Evolutionary conservation across 92 coral and sea anemone species (phyloP).

Genomic region (Montipora capitata): DNA sequence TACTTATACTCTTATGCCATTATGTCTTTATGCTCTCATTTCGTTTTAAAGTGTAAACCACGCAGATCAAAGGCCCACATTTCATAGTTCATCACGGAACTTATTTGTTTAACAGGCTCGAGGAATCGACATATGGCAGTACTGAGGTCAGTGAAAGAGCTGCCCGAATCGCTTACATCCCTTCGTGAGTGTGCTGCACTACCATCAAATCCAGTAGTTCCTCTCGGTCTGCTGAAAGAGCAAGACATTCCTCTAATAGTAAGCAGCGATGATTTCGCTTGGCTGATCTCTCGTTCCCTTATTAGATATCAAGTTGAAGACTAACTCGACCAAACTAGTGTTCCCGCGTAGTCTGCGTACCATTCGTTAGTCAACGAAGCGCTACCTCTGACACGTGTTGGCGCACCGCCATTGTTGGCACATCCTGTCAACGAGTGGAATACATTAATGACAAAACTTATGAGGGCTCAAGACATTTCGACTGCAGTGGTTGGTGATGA

Average conservation of each 20-base stretch:
- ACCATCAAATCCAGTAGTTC: neutral
- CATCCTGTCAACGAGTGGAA: slow-evolving; percentile 77
- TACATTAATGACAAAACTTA: slow-evolving; percentile 66
- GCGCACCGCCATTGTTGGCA: slow-evolving; percentile 61
- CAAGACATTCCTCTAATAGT: slow-evolving; percentile 51
- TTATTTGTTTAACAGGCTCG: neutral
- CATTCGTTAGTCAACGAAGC: slow-evolving; percentile 57
- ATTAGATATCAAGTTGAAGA: slow-evolving; percentile 24
- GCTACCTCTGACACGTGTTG: slow-evolving; percentile 52
- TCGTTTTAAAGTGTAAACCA: neutral
- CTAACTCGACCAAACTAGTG: slow-evolving; percentile 11
- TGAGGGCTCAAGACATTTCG: slow-evolving; percentile 59
- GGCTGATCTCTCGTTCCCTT: slow-evolving; percentile 64
- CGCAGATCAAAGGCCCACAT: no score
- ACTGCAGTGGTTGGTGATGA: slow-evolving; percentile 38
- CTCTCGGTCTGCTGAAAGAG: slow-evolving; percentile 51
- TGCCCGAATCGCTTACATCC: slow-evolving; percentile 35
- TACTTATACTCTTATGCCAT: no score
- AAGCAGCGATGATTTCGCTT: slow-evolving; percentile 62
- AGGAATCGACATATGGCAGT: neutral
- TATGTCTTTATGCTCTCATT: no score
- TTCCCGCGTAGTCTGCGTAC: slow-evolving; percentile 78
- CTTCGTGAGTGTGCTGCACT: no score
- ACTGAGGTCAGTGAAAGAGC: slow-evolving; percentile 32
- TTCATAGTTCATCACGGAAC: no score